A percentile compares a stretch with the other conserved stretches of the same genome.
These are phyloP conservation scores for Lepidochrysops patricia DNA, from an alignment of 2,888 invertebrate genomes.

Conservation along the genomic window DNA sequence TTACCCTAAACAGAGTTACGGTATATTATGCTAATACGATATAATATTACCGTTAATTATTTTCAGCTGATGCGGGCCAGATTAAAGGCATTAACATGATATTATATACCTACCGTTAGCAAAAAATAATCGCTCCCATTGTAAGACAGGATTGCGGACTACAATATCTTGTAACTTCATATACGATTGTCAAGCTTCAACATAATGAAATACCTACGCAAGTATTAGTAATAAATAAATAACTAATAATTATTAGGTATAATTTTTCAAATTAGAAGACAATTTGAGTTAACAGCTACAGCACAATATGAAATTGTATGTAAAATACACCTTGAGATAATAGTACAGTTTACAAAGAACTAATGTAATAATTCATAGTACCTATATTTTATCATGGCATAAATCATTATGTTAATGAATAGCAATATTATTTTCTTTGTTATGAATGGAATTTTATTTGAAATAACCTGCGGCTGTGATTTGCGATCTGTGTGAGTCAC, in stretches of 20 bases:
- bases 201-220: too few species aligned
- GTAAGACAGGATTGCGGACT: not conserved
- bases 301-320: not conserved
- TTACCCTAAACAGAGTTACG: not conserved
- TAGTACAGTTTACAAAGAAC: not conserved
- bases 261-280: too few species aligned
- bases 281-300: too few species aligned
- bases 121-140: not conserved
- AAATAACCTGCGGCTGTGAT: not conserved
- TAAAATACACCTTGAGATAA: not conserved
- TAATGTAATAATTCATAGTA: too few species aligned
- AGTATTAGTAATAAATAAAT: too few species aligned
- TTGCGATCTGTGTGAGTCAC: too few species aligned
- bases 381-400: not conserved
- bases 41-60: slow-evolving; percentile 4
- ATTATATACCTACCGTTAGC: slow-evolving; percentile 1
- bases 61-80: slow-evolving; percentile 3
- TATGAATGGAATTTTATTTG: not conserved
- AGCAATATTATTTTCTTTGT: not conserved
- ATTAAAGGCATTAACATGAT: not conserved
- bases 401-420: not conserved
- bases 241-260: too few species aligned
- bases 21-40: not conserved
- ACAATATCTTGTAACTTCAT: too few species aligned
- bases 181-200: too few species aligned